Conservation (phyloP, 2,797 vertebrate genomes). For the Rhinichthys osculus region DNA sequence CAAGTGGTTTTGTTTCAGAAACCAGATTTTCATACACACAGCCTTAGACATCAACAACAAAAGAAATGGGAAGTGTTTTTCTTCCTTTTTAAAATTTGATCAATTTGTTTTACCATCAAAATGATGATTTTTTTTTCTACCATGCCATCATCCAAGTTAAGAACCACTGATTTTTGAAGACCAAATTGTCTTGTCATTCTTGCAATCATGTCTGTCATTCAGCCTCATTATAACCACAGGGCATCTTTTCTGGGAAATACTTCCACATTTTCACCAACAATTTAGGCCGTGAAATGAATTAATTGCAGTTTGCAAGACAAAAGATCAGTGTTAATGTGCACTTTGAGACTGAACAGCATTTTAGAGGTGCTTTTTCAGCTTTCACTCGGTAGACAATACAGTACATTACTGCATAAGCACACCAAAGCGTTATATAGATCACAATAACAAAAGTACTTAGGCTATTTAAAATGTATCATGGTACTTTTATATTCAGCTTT, state of each 20-base stretch:
- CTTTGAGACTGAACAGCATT: neutral
- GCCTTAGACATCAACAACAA: neutral
- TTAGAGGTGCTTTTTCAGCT: neutral
- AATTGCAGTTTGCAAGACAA: neutral
- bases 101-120: neutral
- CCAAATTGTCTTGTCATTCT: neutral
- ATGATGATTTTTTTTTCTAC: neutral
- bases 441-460: slow-evolving; percentile 59
- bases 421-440: slow-evolving; percentile 53
- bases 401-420: neutral
- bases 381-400: neutral
- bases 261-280: neutral
- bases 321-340: slow-evolving; percentile 4
- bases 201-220: neutral
- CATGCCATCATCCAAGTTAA: neutral
- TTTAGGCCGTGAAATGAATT: neutral
- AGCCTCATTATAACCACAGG: neutral
- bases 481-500: slow-evolving; percentile 39
- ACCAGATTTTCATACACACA: neutral
- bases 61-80: neutral
- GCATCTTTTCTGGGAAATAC: neutral
- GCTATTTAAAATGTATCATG: slow-evolving; percentile 50
- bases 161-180: slow-evolving; percentile 13
- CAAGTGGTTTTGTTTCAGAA: neutral
- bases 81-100: neutral